Conservation (phyloP, 2,888 invertebrate genomes). For the Thyatira batis region DNA sequence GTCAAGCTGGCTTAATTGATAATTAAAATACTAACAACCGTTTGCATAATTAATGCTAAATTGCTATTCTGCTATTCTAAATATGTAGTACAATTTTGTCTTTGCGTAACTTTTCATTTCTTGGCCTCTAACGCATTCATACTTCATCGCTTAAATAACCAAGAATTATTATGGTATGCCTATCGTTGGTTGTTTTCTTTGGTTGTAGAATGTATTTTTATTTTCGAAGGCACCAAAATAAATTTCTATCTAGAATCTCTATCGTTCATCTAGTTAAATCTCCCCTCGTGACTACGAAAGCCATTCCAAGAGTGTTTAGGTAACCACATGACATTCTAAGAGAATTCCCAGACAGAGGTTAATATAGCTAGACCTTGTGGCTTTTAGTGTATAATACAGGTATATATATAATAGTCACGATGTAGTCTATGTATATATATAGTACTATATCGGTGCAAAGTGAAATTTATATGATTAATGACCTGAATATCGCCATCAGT, state of each 20-base stretch:
- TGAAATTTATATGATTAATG: slow-evolving; percentile 70
- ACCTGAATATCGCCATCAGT: slow-evolving; percentile 39
- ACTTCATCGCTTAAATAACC: too few relatives aligned
- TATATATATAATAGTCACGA: slow-evolving; percentile 34
- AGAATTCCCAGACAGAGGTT: slow-evolving; percentile 59
- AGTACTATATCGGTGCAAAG: slow-evolving; percentile 26
- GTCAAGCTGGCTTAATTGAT: background rate
- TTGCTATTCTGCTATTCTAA: too few relatives aligned
- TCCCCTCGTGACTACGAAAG: slow-evolving; percentile 39
- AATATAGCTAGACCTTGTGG: slow-evolving; percentile 42
- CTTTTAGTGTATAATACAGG: slow-evolving; percentile 19
- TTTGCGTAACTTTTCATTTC: too few relatives aligned
- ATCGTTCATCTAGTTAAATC: slow-evolving; percentile 19
- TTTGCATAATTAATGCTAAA: background rate
- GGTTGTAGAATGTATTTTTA: too few relatives aligned
- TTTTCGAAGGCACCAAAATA: background rate
- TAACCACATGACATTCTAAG: slow-evolving; percentile 48
- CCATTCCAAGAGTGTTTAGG: slow-evolving; percentile 26
- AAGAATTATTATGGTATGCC: too few relatives aligned
- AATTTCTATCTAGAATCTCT: background rate
- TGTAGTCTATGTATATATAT: slow-evolving; percentile 22
- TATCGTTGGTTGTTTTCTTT: too few relatives aligned
- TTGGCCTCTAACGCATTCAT: too few relatives aligned
- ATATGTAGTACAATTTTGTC: too few relatives aligned
- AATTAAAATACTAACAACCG: background rate